Conservation (phyloP, 1,140 invertebrate species). For the Drosophila guanche region DNA sequence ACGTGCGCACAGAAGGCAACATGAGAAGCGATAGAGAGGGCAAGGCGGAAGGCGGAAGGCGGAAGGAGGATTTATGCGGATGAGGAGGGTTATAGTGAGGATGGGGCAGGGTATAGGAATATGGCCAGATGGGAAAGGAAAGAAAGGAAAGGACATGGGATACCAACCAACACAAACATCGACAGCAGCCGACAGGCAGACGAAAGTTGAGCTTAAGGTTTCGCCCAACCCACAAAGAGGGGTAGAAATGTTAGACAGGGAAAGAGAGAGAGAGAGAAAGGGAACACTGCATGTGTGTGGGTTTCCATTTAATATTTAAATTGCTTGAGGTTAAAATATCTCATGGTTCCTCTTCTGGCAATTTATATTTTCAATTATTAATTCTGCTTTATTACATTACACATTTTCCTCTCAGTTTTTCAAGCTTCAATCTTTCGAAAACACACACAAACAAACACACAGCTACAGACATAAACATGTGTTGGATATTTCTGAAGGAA, state of each 20-base stretch:
- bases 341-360: conserved; percentile 72
- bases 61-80: neutral
- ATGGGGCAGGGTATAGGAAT: conserved; percentile 9
- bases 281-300: conserved; percentile 12
- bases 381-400: conserved; percentile 75
- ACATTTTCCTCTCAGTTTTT: conserved; percentile 35
- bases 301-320: conserved; percentile 77
- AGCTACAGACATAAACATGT: conserved; percentile 24
- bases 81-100: conserved; percentile 10
- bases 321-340: conserved; percentile 82
- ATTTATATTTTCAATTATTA: conserved; percentile 82
- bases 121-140: conserved; percentile 27
- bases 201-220: conserved; percentile 29
- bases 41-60: neutral
- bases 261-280: neutral
- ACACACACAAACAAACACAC: conserved; percentile 16
- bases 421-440: conserved; percentile 57
- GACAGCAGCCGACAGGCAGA: conserved; percentile 26
- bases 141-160: conserved; percentile 16
- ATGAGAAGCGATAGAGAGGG: neutral
- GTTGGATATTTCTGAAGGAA: conserved; percentile 22
- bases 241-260: too few species aligned
- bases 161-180: conserved; percentile 44
- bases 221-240: neutral
- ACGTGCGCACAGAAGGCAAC: conserved; percentile 54